phyloP scores from a whole-genome alignment of 2,113 vertebrate genomes.

The Ranitomeya variabilis region DNA sequence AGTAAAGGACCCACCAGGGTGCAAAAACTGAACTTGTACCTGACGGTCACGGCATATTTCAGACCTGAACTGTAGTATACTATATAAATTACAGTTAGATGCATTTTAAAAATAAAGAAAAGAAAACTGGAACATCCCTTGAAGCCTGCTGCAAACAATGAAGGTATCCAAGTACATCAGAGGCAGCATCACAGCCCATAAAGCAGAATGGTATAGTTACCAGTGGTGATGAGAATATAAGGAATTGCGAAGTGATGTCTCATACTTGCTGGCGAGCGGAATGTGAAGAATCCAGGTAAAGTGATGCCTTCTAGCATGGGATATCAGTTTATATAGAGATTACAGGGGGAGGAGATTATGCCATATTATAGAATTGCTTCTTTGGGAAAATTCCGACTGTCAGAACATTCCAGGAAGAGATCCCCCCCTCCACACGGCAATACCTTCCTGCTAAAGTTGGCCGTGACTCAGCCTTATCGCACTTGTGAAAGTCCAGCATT shows the following conservation, averaged over 20 bases:
- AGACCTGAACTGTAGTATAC: no score
- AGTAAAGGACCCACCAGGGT: no score
- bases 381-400: neutral
- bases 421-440: neutral
- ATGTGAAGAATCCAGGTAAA: neutral
- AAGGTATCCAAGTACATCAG: neutral
- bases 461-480: conserved; percentile 23
- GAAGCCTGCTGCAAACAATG: neutral
- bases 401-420: neutral
- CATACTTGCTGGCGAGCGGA: neutral
- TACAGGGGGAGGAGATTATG: neutral
- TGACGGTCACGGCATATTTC: no score
- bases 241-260: neutral
- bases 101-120: no score
- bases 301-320: neutral
- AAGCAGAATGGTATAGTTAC: neutral
- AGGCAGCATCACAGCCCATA: neutral
- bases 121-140: neutral
- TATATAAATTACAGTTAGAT: no score
- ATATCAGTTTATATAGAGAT: neutral
- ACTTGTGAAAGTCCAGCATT: conserved; percentile 13
- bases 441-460: neutral
- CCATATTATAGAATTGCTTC: neutral
- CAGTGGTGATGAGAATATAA: neutral
- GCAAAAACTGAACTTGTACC: no score